Evolutionary conservation across 2,113 vertebrate species (phyloP), one percentile per base, ranked within the genome.

Genomic region (Oplegnathus fasciatus): DNA sequence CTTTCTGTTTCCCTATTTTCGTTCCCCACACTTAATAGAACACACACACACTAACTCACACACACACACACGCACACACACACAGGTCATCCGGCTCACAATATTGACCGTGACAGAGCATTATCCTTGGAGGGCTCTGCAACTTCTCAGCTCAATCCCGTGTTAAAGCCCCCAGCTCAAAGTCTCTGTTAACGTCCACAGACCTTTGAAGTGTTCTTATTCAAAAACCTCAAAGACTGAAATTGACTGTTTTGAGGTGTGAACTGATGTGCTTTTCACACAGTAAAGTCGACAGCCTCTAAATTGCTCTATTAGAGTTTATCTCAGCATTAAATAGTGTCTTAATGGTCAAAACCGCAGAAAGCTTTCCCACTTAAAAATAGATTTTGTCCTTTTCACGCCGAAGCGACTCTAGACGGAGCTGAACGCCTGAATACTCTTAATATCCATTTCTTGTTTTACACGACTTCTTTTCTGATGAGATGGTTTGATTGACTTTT

Each of bases 41-140:
- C 8, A 67, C 83, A 75, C 54, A 72, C 72, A 71, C 64, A 68
- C 76, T 42, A 24, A 78, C 79, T 74, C 61, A 80, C 52, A 55
- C 48, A 82, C 65, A 58, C 10, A 11, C 81, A 62, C 52, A 74
- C 78, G 69, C 68, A 82, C 72, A 66, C 40, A 66, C 58, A 44
- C 26, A 70, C 48, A 77, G 62, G 71, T 83, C 52, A 48, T 80
- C 22, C 17, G 8, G 46, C 69, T 82, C 40, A 26, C 40, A 48
- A 6, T 52, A 64, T 66, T 58, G 72, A 80, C 83, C 62, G 37
- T 85, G 76, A 85, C 85, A 54, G 55, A 74, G 70, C 67, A 75
- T 89, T 89, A 87, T 84, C 69, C 81, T 78, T 28, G 48, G 52
- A 75, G 65, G 75, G 64, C 82, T 84, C 37, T 73, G 67, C 69